Percentiles rank a stretch among this genome's conserved stretches.
Conservation (phyloP, 1,140 invertebrate species). For the Bicyclus anynana region DNA sequence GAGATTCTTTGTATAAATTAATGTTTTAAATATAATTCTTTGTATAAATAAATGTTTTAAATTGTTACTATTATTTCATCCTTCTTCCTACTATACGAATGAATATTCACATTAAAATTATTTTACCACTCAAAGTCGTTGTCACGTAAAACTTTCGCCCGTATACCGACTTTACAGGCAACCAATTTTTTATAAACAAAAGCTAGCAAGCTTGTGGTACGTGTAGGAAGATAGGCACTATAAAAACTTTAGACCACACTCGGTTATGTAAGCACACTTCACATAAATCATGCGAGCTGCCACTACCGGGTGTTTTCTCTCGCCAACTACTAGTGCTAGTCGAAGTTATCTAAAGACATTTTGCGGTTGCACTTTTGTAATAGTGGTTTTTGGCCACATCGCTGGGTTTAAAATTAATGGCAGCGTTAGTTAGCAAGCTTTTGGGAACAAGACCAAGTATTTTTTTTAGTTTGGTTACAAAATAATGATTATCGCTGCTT, state of each 20-base stretch:
- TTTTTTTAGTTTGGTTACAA: too few species aligned
- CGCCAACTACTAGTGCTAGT: not conserved
- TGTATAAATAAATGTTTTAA: too few species aligned
- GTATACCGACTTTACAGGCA: too few species aligned
- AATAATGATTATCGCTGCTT: too few species aligned
- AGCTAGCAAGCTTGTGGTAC: not conserved
- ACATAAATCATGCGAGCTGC: constrained; percentile 2
- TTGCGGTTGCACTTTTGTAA: not conserved
- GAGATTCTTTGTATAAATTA: too few species aligned
- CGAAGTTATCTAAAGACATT: constrained; percentile 4
- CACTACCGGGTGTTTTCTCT: constrained; percentile 6
- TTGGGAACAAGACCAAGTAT: not conserved
- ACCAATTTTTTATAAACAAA: too few species aligned
- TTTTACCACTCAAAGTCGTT: too few species aligned
- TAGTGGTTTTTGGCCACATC: not conserved
- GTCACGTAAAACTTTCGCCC: too few species aligned
- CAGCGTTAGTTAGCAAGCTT: not conserved
- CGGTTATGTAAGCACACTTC: not conserved
- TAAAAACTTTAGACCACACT: constrained; percentile 1
- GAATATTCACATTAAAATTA: too few species aligned
- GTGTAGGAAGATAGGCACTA: not conserved
- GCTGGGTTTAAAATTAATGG: not conserved
- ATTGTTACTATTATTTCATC: too few species aligned
- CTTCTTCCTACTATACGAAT: too few species aligned
- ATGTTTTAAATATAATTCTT: too few species aligned